These are phyloP conservation scores for Drosophila acutilabella DNA, from an alignment of 2,888 invertebrate species.

Conservation along the genomic window DNA sequence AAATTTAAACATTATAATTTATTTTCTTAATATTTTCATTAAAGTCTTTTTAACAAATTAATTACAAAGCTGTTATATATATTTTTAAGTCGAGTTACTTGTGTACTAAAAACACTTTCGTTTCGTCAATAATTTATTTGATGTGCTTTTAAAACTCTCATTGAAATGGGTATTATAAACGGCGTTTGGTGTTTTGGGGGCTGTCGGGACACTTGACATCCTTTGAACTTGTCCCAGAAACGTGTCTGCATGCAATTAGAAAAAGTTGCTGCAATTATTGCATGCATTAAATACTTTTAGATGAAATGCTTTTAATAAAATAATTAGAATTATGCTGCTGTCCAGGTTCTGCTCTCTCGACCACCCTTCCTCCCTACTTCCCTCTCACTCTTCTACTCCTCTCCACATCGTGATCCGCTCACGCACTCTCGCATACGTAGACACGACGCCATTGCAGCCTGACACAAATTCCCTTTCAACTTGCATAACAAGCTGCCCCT, in stretches of 20 bases:
- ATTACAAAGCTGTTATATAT: no score
- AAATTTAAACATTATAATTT: no score
- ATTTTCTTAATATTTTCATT: no score
- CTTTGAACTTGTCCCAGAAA: conserved; percentile 75
- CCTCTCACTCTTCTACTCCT: not conserved
- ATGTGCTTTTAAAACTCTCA: no score
- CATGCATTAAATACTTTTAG: conserved; percentile 41
- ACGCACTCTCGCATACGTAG: conserved; percentile 71
- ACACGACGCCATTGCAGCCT: conserved; percentile 54
- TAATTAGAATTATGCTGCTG: conserved; percentile 58
- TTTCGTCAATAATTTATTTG: no score
- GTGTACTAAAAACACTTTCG: no score
- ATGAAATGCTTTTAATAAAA: conserved; percentile 63
- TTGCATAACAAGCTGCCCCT: conserved; percentile 65
- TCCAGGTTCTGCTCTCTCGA: not conserved
- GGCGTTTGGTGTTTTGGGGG: not conserved
- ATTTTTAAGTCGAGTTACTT: no score
- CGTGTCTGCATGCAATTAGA: conserved; percentile 50
- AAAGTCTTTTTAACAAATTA: no score
- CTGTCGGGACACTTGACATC: conserved; percentile 4
- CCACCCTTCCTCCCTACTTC: not conserved
- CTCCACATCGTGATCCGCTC: conserved; percentile 25
- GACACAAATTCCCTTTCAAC: conserved; percentile 76
- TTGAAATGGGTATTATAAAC: no score
- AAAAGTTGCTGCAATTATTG: conserved; percentile 62